phyloP scores from a whole-genome alignment of 2,797 vertebrate species.

The Chiroxiphia lanceolata region DNA sequence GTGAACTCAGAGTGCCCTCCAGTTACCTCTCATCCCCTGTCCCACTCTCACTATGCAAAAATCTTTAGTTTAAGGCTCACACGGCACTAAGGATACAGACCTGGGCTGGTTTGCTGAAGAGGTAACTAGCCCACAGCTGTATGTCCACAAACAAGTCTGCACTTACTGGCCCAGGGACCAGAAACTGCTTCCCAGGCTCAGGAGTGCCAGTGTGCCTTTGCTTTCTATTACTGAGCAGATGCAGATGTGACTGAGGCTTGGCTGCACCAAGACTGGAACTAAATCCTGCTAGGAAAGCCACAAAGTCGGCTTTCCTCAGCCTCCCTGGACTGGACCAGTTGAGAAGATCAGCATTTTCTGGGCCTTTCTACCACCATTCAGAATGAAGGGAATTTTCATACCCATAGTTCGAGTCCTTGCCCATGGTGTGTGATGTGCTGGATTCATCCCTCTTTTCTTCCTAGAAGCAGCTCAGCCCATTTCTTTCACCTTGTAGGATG shows the following conservation, averaged over 20 bases:
- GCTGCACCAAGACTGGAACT: not conserved
- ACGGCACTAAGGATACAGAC: not conserved
- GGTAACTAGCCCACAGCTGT: not conserved
- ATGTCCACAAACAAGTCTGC: not conserved
- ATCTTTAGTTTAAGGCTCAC: not conserved
- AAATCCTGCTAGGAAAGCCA: not conserved
- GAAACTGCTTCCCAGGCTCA: not conserved
- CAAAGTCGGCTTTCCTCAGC: not conserved
- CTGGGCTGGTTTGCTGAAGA: not conserved
- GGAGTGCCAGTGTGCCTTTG: not conserved
- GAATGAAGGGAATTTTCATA: not conserved
- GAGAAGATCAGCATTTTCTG: not conserved
- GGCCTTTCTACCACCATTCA: not conserved
- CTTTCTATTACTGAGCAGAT: not conserved
- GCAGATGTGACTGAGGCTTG: not conserved
- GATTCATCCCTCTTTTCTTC: not conserved
- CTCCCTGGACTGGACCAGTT: not conserved
- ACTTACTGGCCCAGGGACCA: not conserved
- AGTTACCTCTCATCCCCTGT: not conserved
- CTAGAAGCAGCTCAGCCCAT: not conserved
- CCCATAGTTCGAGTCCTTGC: not conserved
- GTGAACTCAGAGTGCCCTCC: not conserved
- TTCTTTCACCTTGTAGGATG: not conserved
- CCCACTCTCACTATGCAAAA: not conserved
- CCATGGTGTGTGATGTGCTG: fast-evolving